Conservation (phyloP, 2,113 vertebrate species). For the Xerus inauris region DNA sequence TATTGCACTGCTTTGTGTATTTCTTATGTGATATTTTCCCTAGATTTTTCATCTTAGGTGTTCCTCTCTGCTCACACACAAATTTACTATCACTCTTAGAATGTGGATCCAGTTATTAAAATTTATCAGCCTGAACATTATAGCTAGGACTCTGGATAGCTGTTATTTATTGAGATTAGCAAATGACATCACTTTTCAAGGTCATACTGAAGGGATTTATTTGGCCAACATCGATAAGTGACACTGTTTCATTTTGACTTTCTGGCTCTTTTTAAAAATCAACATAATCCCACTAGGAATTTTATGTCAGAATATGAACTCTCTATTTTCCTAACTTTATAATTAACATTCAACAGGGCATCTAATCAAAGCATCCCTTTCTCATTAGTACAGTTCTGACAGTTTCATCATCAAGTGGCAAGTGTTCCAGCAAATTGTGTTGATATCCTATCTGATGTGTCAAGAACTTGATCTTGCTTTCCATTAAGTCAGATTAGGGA, state of each 20-base stretch:
- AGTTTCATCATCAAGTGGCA: slow-evolving; percentile 73
- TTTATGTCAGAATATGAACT: slow-evolving; percentile 61
- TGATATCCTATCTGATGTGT: slow-evolving; percentile 72
- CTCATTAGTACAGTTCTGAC: slow-evolving; percentile 76
- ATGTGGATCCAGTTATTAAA: slow-evolving; percentile 6
- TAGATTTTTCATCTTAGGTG: background rate
- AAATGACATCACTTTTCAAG: slow-evolving; percentile 3
- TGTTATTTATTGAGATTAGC: background rate
- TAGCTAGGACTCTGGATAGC: background rate
- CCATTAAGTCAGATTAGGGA: slow-evolving; percentile 77
- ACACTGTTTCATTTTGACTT: background rate
- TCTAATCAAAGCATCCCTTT: slow-evolving; percentile 68
- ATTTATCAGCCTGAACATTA: background rate
- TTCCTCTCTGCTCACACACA: background rate
- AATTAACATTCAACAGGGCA: slow-evolving; percentile 74
- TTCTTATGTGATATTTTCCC: background rate
- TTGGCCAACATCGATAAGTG: background rate
- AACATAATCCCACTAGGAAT: slow-evolving; percentile 2
- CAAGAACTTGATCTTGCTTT: slow-evolving; percentile 75
- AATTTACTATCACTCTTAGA: background rate
- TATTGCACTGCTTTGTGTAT: background rate
- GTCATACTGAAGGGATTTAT: background rate
- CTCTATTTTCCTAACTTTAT: slow-evolving; percentile 63
- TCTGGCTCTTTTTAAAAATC: background rate
- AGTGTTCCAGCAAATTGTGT: slow-evolving; percentile 76